Percentiles rank a stretch among this genome's conserved stretches.
Evolutionary conservation across 2,113 vertebrate species (phyloP).

Genomic region (Calyptomena viridis): DNA sequence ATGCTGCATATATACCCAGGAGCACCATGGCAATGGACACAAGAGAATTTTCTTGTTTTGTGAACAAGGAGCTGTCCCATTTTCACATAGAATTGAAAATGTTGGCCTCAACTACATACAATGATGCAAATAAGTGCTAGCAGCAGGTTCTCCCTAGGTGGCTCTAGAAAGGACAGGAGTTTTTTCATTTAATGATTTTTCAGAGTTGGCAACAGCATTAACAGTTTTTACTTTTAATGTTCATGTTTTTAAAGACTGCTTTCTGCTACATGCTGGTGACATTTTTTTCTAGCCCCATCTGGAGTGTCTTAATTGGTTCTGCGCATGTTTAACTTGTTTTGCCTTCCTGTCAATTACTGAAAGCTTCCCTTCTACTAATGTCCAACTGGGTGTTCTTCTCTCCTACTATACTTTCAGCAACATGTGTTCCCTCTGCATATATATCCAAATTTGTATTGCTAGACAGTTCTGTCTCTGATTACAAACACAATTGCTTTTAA

Average conservation of each 20-base stretch:
- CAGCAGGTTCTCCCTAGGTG: background rate
- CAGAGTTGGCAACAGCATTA: background rate
- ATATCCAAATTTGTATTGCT: background rate
- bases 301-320: slow-evolving; percentile 3
- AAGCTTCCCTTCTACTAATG: background rate
- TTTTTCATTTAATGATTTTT: background rate
- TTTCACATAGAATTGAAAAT: background rate
- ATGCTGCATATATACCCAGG: background rate
- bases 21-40: background rate
- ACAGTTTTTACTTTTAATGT: background rate
- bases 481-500: slow-evolving; percentile 31
- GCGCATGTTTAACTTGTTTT: background rate
- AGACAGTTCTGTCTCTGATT: background rate
- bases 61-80: background rate
- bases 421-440: background rate
- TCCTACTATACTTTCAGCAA: background rate
- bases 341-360: background rate
- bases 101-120: background rate
- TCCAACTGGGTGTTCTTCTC: background rate
- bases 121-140: background rate
- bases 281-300: background rate
- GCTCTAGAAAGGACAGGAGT: background rate
- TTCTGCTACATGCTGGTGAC: background rate
- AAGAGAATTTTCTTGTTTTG: background rate
- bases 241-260: background rate